Conservation (phyloP, 35 echinoderm and acorn worm genomes). For the Ptychodera flava region DNA sequence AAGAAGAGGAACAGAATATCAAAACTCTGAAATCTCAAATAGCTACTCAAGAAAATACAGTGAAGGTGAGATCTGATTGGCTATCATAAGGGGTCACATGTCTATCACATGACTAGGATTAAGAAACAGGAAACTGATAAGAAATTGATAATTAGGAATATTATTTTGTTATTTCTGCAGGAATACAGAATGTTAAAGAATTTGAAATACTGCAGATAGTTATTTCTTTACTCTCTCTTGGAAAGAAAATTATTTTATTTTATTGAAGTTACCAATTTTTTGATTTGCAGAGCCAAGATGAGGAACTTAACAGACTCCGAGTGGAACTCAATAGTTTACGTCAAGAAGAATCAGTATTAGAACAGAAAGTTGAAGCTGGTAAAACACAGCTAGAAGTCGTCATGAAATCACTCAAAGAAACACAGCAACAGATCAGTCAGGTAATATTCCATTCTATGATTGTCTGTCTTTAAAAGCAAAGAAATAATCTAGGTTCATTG, state of each 20-base stretch:
- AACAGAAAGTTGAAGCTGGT: conserved; percentile 74
- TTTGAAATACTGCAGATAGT: too few relatives aligned
- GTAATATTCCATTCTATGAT: conserved; percentile 9
- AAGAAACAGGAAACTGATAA: too few relatives aligned
- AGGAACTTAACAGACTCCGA: conserved; percentile 65
- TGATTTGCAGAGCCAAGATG: conserved; percentile 94
- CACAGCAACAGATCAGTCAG: conserved; percentile 75
- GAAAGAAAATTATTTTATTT: too few relatives aligned
- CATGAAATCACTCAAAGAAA: conserved; percentile 52
- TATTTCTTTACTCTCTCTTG: too few relatives aligned
- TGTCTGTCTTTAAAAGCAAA: background rate
- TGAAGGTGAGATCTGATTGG: conserved; percentile 89
- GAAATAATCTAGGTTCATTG: too few relatives aligned
- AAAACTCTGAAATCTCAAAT: conserved; percentile 63
- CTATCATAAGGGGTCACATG: too few relatives aligned
- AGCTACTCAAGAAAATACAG: conserved; percentile 58
- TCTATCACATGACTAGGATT: too few relatives aligned
- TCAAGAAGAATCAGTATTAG: conserved; percentile 79
- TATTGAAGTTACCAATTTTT: too few relatives aligned
- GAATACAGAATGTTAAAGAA: too few relatives aligned
- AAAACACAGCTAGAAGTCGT: conserved; percentile 71
- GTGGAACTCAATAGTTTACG: conserved; percentile 61
- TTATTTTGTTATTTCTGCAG: too few relatives aligned
- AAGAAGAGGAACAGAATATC: conserved; percentile 54
- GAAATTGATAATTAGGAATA: too few relatives aligned